Conservation (phyloP, 2,113 vertebrate species). For the Ploceus nigricollis region DNA sequence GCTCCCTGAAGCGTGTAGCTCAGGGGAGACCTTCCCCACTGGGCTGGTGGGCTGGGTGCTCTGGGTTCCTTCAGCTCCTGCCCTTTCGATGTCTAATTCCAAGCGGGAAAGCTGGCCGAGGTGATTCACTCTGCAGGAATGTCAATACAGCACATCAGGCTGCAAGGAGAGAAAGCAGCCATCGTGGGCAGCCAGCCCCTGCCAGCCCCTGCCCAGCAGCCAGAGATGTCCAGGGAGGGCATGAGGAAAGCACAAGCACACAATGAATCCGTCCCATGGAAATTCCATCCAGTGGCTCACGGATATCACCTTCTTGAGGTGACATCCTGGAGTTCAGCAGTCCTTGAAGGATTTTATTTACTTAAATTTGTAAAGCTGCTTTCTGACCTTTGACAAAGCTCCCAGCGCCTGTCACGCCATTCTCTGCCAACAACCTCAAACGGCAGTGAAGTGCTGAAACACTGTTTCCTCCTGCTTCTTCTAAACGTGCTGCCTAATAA, state of each 20-base stretch:
- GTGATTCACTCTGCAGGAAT: neutral
- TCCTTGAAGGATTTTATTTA: neutral
- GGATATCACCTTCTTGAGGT: neutral
- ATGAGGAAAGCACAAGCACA: neutral
- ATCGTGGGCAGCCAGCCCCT: neutral
- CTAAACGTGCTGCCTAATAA: neutral
- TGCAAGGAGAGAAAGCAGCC: neutral
- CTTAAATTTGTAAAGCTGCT: neutral
- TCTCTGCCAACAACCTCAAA: neutral
- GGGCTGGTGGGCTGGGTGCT: rapidly evolving
- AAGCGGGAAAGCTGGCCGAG: neutral
- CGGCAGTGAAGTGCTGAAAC: neutral
- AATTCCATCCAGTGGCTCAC: neutral
- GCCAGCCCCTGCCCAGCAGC: neutral
- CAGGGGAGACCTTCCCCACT: neutral
- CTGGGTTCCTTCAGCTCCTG: neutral
- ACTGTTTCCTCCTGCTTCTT: neutral
- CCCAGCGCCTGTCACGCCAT: too few species aligned
- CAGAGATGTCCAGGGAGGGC: neutral
- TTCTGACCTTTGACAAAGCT: neutral
- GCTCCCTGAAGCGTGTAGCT: rapidly evolving
- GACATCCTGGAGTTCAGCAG: neutral
- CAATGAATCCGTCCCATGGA: neutral
- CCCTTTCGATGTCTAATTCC: neutral
- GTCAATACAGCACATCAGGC: neutral